Evolutionary conservation across 2,888 invertebrate species (phyloP), one percentile per base, ranked within the genome.

Genomic region (Stictocephala bisonia): DNA sequence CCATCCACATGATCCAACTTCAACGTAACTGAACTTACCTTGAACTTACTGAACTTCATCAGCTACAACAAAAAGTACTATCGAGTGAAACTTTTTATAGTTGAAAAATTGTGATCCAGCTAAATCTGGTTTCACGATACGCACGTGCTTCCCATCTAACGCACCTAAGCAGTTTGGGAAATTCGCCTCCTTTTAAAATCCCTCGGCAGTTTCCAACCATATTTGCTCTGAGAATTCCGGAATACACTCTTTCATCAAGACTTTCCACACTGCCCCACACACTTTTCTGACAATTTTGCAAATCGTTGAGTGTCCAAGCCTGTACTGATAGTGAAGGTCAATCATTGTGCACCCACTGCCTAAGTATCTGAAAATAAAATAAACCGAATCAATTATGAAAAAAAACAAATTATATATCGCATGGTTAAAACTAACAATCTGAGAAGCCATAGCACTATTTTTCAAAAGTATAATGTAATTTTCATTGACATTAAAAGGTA

Each of bases 131-230:
- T 73, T 56, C 18, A 64, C 18, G 15, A 73, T 75, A 41, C 64
- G 26, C 1, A 75, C 31, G 22, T 75, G 67, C 40, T 75, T 69
- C 13, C 75, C 53, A 41, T 73, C 75, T 7, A 75, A 48, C 11
- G 72, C 73, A 3, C 70, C 71, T 48, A 75, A 31, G 35, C 71
- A 75, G 40, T 71, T 67, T 31, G 73, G 70, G 40, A 75, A 69
- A 68, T 75, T 75, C 6, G 73, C 69, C 4, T 24, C 15, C 40
- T 24, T 22, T 15, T 69, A 29, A 71, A 75, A 75, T 58, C 44
- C 24, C n/a, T 51, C 13, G 13, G 73, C 26, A 40, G 68, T 64
- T 18, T 29, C n/a, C 44, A 56, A 22, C 72, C 75, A 75, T 26
- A 40, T 29, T 29, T 75, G 31, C 31, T 3, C 20, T 18, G 51